Percentiles rank a stretch among this genome's conserved stretches.
Conservation (phyloP, 2,113 vertebrate species). For the Campylomormyrus tamandua region DNA sequence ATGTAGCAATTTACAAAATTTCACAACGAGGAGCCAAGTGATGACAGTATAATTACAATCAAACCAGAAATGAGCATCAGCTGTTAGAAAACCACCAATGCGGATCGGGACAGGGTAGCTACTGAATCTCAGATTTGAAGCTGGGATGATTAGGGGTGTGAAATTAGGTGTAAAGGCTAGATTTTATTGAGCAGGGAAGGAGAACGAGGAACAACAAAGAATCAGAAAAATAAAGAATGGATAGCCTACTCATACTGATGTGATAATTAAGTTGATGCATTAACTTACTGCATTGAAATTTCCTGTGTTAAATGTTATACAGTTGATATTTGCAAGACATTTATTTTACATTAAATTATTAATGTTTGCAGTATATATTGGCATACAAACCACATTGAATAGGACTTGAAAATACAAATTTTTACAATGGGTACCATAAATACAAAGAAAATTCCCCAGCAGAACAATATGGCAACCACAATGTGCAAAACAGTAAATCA, state of each 20-base stretch:
- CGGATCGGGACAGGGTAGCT: background rate
- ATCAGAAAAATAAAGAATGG: background rate
- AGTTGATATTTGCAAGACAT: background rate
- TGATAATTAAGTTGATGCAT: background rate
- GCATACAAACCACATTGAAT: conserved; percentile 14
- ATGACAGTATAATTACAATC: background rate
- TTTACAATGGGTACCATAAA: conserved; percentile 7
- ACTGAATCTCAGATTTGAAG: background rate
- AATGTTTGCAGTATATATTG: background rate
- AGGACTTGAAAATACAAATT: background rate
- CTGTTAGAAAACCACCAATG: background rate
- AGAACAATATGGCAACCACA: background rate
- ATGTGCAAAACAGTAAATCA: background rate
- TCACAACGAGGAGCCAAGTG: background rate
- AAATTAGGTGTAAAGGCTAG: background rate
- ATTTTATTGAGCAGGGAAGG: background rate
- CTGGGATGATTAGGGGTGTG: background rate
- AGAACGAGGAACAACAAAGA: background rate
- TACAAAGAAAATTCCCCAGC: background rate
- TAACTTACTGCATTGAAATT: background rate
- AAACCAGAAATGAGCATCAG: background rate
- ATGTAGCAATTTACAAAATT: background rate
- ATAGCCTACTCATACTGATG: background rate
- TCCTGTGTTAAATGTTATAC: background rate
- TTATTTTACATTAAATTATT: conserved; percentile 12